Evolutionary conservation across 1,140 invertebrate genomes (phyloP), one percentile per base, ranked within the genome.

Genomic region (Colletes latitarsis): DNA sequence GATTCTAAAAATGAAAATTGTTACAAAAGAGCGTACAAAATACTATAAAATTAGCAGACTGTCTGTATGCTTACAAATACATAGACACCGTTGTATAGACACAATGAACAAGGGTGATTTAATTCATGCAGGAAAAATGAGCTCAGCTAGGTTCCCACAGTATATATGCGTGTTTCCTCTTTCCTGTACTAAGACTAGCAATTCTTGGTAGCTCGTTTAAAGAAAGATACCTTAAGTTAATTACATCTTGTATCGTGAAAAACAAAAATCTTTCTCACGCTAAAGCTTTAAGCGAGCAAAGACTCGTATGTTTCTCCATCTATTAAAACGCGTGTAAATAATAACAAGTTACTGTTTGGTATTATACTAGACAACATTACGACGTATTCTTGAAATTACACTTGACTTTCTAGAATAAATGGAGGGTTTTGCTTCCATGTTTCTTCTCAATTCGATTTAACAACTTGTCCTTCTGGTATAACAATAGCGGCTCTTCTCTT

Each of bases 61-160:
- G 46, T 12, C 19, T 83, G 30, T 53, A 15, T 10, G 6, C 10
- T 63, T 43, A 43, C 43, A 82, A 57, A 69, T 39, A 74, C 62
- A 30, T 77, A 69, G 49, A 39, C 83, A 58, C 71, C 53, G 53
- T 58, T 62, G 67, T 21, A 43, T 58, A 52, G 60, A 58, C 58
- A 63, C 76, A 69, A 82, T 58, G 70, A 64, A 72, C 52, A 69
- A 67, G 74, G 81, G 75, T 60, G 80, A 79, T 82, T 86, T 88
- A 88, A 88, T 88, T 88, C 87, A 85, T 88, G 75, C 80, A 87
- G 68, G 80, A 88, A 88, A 88, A 88, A 88, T 88, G 82, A 88
- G 82, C 81, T 79, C 87, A 86, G 57, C 80, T 85, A 17, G 57
- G 76, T 88, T 88, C 88, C 85, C 88, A 88, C 84, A 83, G 72